A percentile compares a stretch with the other conserved stretches of the same genome.
These are phyloP conservation scores for Clarias laeviceps DNA, from an alignment of 2,797 vertebrate species.

Conservation along the genomic window DNA sequence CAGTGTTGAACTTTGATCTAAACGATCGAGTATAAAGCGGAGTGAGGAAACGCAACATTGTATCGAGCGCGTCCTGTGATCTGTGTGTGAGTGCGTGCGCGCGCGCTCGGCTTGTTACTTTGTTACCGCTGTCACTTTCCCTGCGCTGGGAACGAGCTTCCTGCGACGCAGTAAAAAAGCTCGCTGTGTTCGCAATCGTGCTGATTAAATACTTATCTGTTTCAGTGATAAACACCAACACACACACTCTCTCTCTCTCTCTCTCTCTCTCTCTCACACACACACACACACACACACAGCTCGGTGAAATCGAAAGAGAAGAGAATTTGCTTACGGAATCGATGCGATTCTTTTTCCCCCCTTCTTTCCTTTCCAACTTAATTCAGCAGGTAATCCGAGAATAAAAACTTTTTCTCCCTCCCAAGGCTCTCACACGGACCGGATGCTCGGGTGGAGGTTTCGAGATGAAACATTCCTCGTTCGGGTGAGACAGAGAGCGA, in stretches of 20 bases:
- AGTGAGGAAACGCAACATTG: neutral
- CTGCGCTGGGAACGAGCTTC: neutral
- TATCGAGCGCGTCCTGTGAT: too few species aligned
- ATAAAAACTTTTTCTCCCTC: slow-evolving; percentile 64
- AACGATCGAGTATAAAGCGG: neutral
- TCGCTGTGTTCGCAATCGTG: neutral
- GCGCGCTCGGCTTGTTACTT: neutral
- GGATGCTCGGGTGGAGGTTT: slow-evolving; percentile 46
- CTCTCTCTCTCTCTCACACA: neutral
- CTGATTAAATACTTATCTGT: neutral
- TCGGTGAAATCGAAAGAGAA: slow-evolving; percentile 11
- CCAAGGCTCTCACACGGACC: slow-evolving; percentile 63
- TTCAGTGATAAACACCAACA: neutral
- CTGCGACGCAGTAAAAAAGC: neutral
- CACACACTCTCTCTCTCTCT: too few species aligned
- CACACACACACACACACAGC: slow-evolving; percentile 1
- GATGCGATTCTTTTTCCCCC: slow-evolving; percentile 74
- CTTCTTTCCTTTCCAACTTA: slow-evolving; percentile 77
- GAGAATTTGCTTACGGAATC: slow-evolving; percentile 72
- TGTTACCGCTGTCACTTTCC: neutral
- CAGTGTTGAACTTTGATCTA: slow-evolving; percentile 14
- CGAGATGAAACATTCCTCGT: slow-evolving; percentile 67
- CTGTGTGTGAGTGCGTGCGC: too few species aligned
- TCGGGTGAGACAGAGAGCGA: slow-evolving; percentile 49
- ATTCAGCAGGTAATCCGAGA: slow-evolving; percentile 68